Base-by-base conservation (phyloP, 2,797 vertebrate genomes). In the Tragopan temminckii region DNA sequence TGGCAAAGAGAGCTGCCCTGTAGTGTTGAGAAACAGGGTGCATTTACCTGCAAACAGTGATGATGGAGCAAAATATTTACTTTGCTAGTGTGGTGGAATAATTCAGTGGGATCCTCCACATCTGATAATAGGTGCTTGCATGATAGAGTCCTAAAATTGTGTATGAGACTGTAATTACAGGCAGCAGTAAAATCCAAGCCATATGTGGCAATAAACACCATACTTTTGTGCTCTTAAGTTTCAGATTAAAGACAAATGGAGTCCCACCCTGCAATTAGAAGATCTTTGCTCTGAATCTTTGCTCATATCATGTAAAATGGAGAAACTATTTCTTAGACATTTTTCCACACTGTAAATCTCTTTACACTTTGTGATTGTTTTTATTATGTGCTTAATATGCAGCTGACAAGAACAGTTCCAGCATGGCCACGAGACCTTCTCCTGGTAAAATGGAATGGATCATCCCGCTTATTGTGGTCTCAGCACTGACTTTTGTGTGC, bases 381-480 rank as follows among this genome's bases (percentile, higher is more conserved):
- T 97, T 89, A 24, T 81, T 89, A 45, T 97, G 72, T 97, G 76
- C 96, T 97, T 93, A 80, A 94, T 90, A 85, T 94, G 42, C 97
- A 99, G 99, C 98, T 78, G 96, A 97, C 89, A 99, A 98, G 94
- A 97, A 97, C 93, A 98, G 98, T 91, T 98, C 98, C 91, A 98
- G 98, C 89, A 98, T 98, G 97, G 98, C 98, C 42, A 98, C 98
- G 3, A 98, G 98, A 62, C 98, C 98, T 14, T 97, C 98, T 55
- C 98, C 98, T 38, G 98, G 98, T 93, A 98, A 98, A 97, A 99
- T 99, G 99, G 99, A 99, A 96, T 99, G 99, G 99, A 99, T 99
- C 74, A 99, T 99, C 94, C 99, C 99, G 9, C 97, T 99, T 97
- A 98, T 99, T 93, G 99, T 99, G 97, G 99, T 99, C 57, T 99